Base-by-base conservation (phyloP, 1,140 invertebrate genomes). In the Chelonus insularis region DNA sequence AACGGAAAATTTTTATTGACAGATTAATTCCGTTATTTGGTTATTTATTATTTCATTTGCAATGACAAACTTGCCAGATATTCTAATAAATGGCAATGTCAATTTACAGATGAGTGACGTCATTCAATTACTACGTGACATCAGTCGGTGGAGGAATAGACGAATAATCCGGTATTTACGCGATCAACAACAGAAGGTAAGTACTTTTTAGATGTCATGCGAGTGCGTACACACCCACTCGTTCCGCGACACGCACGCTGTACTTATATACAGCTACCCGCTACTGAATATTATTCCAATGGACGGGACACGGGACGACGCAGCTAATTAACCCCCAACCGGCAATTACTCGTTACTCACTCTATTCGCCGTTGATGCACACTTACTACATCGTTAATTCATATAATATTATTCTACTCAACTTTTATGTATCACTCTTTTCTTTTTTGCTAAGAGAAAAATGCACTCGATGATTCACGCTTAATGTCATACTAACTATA, bases 141-240 rank as follows among this genome's bases (percentile, higher is more conserved):
- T 37, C 25, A 29, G 3, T 37, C 36, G 11, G 2, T 11, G 4
- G 8, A 6, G 2, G 36, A 37, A 29, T 29, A 29, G 3, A 4
- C 12, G 36, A 12, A n/a, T 37, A 37, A 37, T 37, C 12, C 36
- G 11, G 9, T 37, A 37, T n/a, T 12, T 37, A 12, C 36, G 12
- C 36, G 12, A 37, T 37, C 36, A 12, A 37, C 36, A 37, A 37
- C 36, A 37, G 36, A 37, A 9, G 36, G 36, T 12, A 37, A 43
- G n/a, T n/a, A n/a, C n/a, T 12, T 66, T 66, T 65, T 66, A 57
- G 65, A 66, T 67, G 64, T 69, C 65, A 74, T 69, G 69, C 67
- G 71, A 66, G 66, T 71, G 25, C 25, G 25, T 29, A 29, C 67
- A 68, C 68, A 50, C 66, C 68, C 71, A 70, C 65, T 67, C 72